Evolutionary conservation across 2,888 invertebrate species (phyloP).

Genomic region (Brachyptera risi): DNA sequence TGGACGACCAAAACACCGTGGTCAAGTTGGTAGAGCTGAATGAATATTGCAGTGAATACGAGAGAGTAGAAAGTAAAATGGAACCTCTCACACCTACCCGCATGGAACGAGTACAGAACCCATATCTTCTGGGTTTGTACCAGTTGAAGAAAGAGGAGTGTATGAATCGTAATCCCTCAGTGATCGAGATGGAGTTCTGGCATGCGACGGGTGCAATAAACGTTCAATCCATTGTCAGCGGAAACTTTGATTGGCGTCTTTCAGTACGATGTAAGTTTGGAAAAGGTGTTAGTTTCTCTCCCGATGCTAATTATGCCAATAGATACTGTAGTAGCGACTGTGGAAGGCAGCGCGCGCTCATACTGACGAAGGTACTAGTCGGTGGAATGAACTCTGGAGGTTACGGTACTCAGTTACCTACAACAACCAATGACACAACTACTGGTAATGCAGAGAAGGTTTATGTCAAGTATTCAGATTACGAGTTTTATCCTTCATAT

Average conservation of each 20-base stretch:
- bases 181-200: constrained; percentile 24
- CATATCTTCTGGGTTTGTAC: constrained; percentile 29
- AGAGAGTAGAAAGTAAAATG: not conserved
- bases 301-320: constrained; percentile 30
- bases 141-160: constrained; percentile 30
- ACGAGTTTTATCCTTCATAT: constrained; percentile 43
- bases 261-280: constrained; percentile 29
- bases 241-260: constrained; percentile 32
- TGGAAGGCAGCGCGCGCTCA: constrained; percentile 37
- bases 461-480: constrained; percentile 43
- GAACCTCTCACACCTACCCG: not conserved
- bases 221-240: constrained; percentile 16
- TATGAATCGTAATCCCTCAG: not conserved
- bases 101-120: constrained; percentile 28
- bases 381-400: constrained; percentile 33
- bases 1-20: not conserved
- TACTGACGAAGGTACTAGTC: constrained; percentile 40
- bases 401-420: constrained; percentile 34
- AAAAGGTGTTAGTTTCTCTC: constrained; percentile 32
- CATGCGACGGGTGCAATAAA: constrained; percentile 28
- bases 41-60: not conserved
- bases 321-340: constrained; percentile 23
- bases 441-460: constrained; percentile 37
- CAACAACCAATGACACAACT: constrained; percentile 39
- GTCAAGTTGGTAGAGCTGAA: not conserved